phyloP scores from a whole-genome alignment of 2,888 invertebrate species.

The Empis livida region DNA sequence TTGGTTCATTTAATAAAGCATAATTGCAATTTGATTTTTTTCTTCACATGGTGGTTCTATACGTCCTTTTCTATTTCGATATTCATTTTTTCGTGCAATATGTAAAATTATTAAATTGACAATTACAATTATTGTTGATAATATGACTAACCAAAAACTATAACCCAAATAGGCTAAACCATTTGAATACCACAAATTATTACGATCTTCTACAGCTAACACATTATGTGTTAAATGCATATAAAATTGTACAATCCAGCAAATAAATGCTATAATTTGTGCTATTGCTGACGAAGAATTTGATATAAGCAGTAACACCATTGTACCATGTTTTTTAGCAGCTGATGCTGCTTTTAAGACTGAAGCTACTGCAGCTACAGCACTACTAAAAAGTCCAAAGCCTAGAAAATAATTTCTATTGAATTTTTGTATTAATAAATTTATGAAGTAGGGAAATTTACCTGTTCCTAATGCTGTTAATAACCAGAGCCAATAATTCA shows the following conservation, averaged over 20 bases:
- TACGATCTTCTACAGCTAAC: conserved; percentile 62
- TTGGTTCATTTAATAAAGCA: conserved; percentile 30
- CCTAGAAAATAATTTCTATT: conserved; percentile 14
- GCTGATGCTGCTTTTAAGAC: conserved; percentile 34
- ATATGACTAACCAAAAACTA: conserved; percentile 57
- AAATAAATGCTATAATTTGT: conserved; percentile 58
- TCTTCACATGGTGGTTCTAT: conserved; percentile 29
- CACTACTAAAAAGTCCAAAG: conserved; percentile 29
- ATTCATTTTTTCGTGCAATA: conserved; percentile 26
- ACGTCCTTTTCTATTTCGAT: conserved; percentile 20
- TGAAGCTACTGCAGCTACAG: conserved; percentile 33
- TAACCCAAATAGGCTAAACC: conserved; percentile 70
- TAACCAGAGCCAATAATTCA: conserved; percentile 34
- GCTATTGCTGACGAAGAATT: conserved; percentile 49
- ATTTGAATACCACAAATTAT: conserved; percentile 73
- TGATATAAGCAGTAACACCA: conserved; percentile 29
- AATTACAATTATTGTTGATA: conserved; percentile 29
- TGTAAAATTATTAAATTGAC: conserved; percentile 27
- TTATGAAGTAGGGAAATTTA: too few species aligned
- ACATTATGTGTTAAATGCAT: conserved; percentile 70
- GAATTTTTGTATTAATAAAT: too few species aligned
- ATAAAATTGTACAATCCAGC: conserved; percentile 78
- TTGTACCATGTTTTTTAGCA: conserved; percentile 28
- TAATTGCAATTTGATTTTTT: conserved; percentile 32
- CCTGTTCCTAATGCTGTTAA: conserved; percentile 30